Base-by-base conservation (phyloP, 2,113 vertebrate genomes). In the Sylvilagus bachmani region DNA sequence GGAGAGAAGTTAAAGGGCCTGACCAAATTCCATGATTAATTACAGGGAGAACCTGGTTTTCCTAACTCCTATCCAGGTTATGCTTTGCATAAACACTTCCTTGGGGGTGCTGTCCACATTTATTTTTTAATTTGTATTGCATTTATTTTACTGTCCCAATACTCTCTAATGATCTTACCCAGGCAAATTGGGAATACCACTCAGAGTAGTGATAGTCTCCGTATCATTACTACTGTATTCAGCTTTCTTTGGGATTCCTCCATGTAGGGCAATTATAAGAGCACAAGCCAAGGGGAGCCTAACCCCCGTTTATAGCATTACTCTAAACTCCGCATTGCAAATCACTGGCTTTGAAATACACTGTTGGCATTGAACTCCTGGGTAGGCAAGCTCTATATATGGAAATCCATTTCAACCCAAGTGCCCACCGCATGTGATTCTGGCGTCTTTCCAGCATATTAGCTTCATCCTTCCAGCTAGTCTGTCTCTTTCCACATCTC, bases 271-370 rank as follows among this genome's bases (percentile, higher is more conserved):
- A 80, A 79, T 27, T 31, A 25, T 79, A 53, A 86, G 38, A 70
- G 53, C 66, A 62, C 51, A 87, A 29, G 33, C 74, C 58, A 27
- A 80, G 66, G 12, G n/a, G 6, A 64, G 12, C 14, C 53, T 53
- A 38, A 58, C 33, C 61, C 66, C 55, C 82, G 53, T 96, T 91
- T 95, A 96, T 77, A 87, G 70, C 38, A 75, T 62, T 62, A 73
- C 74, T 89, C 62, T 75, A 38, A 89, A 74, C 49, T 89, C 84
- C 74, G 75, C n/a, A 71, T 87, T 96, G 70, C 44, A 49, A 89
- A 27, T 75, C 75, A 80, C 61, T 53, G 88, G 38, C 77, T 93
- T 75, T 96, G 89, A 95, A 81, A 77, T 87, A 95, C 90, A 90
- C 53, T 17, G 67, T 86, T 73, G 53, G 78, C 53, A 90, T 90